Percentiles rank a stretch among this genome's conserved stretches.
Conservation (phyloP, 2,113 vertebrate genomes). For the Macaca mulatta region DNA sequence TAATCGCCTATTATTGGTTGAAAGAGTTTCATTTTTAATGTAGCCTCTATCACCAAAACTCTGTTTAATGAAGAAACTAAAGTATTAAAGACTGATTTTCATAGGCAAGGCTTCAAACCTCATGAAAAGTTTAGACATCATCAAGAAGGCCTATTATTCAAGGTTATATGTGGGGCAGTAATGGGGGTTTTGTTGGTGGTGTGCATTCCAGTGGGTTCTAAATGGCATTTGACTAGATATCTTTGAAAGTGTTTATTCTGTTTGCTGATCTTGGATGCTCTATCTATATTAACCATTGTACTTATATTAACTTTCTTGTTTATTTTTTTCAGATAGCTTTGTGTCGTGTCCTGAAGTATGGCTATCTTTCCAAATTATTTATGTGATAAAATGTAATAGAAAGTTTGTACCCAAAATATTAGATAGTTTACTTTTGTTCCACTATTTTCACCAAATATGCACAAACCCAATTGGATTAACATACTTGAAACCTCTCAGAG, state of each 20-base stretch:
- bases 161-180: background rate
- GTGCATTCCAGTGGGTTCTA: background rate
- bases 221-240: background rate
- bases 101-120: background rate
- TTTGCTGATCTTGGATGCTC: background rate
- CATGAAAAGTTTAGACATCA: constrained; percentile 5
- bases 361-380: background rate
- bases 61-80: constrained; percentile 50
- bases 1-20: background rate
- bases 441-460: background rate
- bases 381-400: background rate
- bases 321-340: background rate
- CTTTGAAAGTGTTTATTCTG: background rate
- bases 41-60: background rate
- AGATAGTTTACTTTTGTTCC: background rate
- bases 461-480: background rate
- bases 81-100: background rate
- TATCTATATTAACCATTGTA: background rate
- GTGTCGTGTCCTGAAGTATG: background rate
- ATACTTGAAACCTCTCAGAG: background rate
- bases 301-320: background rate
- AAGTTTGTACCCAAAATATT: background rate
- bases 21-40: background rate
- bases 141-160: background rate
- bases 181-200: rapidly evolving